Base-by-base conservation (phyloP, 2,797 vertebrate species). In the Pseudochirops cupreus region DNA sequence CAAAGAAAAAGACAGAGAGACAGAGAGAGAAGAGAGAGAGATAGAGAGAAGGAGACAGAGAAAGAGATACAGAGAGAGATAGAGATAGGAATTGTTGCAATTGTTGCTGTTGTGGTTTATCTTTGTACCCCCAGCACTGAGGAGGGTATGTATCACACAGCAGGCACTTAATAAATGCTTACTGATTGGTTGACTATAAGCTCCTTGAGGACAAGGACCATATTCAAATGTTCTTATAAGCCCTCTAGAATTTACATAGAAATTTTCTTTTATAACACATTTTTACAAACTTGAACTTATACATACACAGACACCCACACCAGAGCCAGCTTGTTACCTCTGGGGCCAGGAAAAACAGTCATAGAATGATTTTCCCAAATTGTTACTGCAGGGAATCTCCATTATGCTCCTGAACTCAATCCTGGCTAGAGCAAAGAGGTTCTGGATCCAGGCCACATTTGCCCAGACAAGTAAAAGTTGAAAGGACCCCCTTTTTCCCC, bases 401-500 rank as follows among this genome's bases (percentile, higher is more conserved):
- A 3, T 54, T 21, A 26, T n/a, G 4, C 53, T 55, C 67, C 33
- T 29, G 24, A 55, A 33, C 92, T 91, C 0, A 1, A 91, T 1
- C 16, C 82, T 92, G 46, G 16, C 56, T 31, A 31, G 39, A 21
- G 87, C 91, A 50, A 14, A 28, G 7, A 0, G 0, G 46, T 93
- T 89, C 92, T 21, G 46, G 93, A 5, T 91, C 74, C 16, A 21
- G 94, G 89, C 74, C 31, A 2, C 14, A 94, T 97, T 95, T 94
- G 94, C 96, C 96, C 95, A 96, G 96, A 98, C 97, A 94, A 91
- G 94, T 93, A 57, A 39, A 46, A 95, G 46, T n/a, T 46, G 6
- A 13, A 11, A 52, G 0, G 14, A 0, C 11, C 59, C 2, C 29
- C 28, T 9, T 46, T 46, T n/a, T 31, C 50, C 50, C 33, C 54